A percentile compares a stretch with the other conserved stretches of the same genome.
Evolutionary conservation across 2,113 vertebrate genomes (phyloP).

Genomic region (Tursiops truncatus): DNA sequence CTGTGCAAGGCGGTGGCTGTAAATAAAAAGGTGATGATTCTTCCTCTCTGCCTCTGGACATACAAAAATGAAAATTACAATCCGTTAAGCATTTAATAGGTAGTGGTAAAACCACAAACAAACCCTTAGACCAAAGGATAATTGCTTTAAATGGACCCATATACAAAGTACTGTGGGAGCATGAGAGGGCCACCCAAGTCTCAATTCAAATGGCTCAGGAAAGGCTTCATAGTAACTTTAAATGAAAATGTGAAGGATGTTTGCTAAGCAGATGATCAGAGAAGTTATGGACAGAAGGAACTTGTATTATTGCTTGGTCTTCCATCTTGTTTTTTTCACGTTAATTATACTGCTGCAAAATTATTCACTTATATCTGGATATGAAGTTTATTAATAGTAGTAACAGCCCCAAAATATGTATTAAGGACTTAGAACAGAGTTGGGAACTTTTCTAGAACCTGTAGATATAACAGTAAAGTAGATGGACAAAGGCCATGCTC

Average conservation of each 20-base stretch:
- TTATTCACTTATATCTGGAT: not conserved
- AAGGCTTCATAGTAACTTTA: not conserved
- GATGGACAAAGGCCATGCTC: not conserved
- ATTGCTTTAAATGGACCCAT: not conserved
- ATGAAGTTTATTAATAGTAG: not conserved
- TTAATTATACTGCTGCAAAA: not conserved
- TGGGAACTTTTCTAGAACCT: slow-evolving; percentile 1
- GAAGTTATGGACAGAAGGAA: not conserved
- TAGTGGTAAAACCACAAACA: not conserved
- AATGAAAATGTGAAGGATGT: not conserved
- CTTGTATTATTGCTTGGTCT: not conserved
- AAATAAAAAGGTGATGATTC: not conserved
- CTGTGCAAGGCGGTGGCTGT: not conserved
- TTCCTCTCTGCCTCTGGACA: not conserved
- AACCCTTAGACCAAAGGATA: not conserved
- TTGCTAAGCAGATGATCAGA: not conserved
- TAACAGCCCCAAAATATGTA: not conserved
- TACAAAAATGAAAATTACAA: not conserved
- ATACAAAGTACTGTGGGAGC: not conserved
- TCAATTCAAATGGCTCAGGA: not conserved
- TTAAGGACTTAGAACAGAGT: not conserved
- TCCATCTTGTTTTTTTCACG: not conserved
- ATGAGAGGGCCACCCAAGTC: not conserved
- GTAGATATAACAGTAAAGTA: not conserved
- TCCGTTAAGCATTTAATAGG: not conserved